These are phyloP conservation scores for Ruditapes philippinarum DNA, from an alignment of 1,140 invertebrate species.

Conservation along the genomic window DNA sequence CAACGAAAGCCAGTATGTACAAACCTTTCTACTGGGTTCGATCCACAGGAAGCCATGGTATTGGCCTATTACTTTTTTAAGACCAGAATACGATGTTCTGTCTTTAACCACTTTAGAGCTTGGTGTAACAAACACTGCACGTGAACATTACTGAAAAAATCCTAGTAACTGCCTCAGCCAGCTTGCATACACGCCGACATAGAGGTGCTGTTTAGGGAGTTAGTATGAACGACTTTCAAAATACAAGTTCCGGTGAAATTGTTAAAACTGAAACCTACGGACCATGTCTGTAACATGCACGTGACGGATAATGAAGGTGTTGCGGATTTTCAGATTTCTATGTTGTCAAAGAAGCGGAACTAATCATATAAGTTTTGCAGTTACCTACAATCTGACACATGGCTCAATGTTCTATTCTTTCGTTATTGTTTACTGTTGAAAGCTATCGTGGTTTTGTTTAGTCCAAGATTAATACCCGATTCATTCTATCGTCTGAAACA, in stretches of 20 bases:
- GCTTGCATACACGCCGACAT: not conserved
- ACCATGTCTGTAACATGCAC: conserved; percentile 56
- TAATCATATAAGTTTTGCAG: not conserved
- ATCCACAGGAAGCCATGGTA: conserved; percentile 49
- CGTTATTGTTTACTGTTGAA: conserved; percentile 23
- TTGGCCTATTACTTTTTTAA: conserved; percentile 32
- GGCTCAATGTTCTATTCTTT: conserved; percentile 36
- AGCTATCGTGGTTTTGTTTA: conserved; percentile 15
- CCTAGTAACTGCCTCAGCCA: conserved; percentile 13
- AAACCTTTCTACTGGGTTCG: conserved; percentile 51
- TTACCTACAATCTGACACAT: not conserved
- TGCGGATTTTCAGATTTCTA: conserved; percentile 11
- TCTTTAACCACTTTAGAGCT: conserved; percentile 39
- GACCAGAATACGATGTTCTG: conserved; percentile 47
- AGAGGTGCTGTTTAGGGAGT: conserved; percentile 30
- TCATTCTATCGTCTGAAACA: conserved; percentile 14
- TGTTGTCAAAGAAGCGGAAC: conserved; percentile 27
- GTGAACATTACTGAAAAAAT: not conserved
- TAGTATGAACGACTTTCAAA: conserved; percentile 59
- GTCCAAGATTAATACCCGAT: conserved; percentile 46
- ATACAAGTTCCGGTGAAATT: conserved; percentile 7
- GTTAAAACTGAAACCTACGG: conserved; percentile 29
- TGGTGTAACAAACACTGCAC: conserved; percentile 3
- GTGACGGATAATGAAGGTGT: not conserved
- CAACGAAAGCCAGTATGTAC: conserved; percentile 21